Conservation (phyloP, 2,888 invertebrate genomes). For the Caenorhabditis panamensis region DNA sequence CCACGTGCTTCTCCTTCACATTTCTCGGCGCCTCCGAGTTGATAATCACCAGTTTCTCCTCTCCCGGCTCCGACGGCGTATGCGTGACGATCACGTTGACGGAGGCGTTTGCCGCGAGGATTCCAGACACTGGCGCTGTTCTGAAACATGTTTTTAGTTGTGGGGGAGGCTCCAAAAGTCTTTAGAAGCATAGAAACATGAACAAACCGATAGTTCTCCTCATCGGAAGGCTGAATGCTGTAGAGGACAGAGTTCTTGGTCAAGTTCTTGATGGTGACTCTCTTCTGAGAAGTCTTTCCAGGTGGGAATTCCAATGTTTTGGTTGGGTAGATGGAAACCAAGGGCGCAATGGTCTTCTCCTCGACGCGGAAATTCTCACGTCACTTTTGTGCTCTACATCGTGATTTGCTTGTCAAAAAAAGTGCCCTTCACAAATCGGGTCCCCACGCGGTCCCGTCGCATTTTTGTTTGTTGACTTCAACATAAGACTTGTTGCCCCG, state of each 20-base stretch:
- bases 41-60: background rate
- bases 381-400: too few species aligned
- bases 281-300: background rate
- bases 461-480: too few species aligned
- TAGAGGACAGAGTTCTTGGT: background rate
- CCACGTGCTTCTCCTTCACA: background rate
- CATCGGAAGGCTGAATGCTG: background rate
- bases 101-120: background rate
- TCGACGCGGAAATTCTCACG: too few species aligned
- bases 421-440: too few species aligned
- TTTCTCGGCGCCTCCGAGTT: constrained; percentile 1
- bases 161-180: background rate
- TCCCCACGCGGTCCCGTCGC: too few species aligned
- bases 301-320: background rate
- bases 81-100: constrained; percentile 2
- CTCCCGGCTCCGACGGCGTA: background rate
- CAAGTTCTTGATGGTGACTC: constrained; percentile 1
- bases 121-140: background rate
- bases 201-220: background rate
- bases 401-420: too few species aligned
- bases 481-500: too few species aligned
- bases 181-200: too few species aligned
- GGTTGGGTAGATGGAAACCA: background rate
- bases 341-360: background rate
- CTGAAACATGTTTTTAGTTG: background rate